phyloP scores from a whole-genome alignment of 2,113 vertebrate species.

The Dicentrarchus labrax region DNA sequence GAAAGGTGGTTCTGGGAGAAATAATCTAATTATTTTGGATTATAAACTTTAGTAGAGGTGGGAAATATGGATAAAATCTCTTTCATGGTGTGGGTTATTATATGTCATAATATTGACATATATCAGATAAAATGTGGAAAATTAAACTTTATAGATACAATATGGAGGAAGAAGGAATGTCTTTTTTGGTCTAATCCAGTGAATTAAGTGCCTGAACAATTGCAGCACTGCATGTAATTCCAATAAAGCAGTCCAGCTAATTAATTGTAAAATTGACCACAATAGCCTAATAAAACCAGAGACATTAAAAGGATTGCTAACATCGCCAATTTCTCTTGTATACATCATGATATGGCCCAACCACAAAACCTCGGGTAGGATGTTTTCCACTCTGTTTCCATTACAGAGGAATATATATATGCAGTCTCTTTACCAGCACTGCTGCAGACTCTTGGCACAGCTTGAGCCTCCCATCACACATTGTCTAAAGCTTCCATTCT shows the following conservation, averaged over 20 bases:
- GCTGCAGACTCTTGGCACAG: constrained; percentile 25
- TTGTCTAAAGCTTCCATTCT: constrained; percentile 23
- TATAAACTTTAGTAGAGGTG: too few relatives aligned
- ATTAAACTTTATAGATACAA: neutral
- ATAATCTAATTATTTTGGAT: neutral
- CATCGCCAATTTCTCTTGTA: neutral
- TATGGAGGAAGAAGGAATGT: neutral
- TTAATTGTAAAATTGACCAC: neutral
- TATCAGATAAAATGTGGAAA: too few relatives aligned
- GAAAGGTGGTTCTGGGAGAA: neutral
- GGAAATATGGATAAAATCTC: too few relatives aligned
- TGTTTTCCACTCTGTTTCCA: constrained; percentile 12
- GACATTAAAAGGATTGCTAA: neutral
- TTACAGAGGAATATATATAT: neutral
- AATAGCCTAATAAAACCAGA: too few relatives aligned
- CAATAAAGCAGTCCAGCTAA: constrained; percentile 1
- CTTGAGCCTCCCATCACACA: constrained; percentile 23
- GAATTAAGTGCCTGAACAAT: neutral
- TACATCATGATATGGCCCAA: neutral
- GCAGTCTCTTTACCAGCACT: neutral
- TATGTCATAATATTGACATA: neutral
- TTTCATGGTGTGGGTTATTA: neutral
- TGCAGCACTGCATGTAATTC: neutral
- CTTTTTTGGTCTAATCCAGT: neutral
- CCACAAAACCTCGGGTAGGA: neutral